Evolutionary conservation across 2,113 vertebrate species (phyloP), one percentile per base, ranked within the genome.

Genomic region (Alouatta palliata): DNA sequence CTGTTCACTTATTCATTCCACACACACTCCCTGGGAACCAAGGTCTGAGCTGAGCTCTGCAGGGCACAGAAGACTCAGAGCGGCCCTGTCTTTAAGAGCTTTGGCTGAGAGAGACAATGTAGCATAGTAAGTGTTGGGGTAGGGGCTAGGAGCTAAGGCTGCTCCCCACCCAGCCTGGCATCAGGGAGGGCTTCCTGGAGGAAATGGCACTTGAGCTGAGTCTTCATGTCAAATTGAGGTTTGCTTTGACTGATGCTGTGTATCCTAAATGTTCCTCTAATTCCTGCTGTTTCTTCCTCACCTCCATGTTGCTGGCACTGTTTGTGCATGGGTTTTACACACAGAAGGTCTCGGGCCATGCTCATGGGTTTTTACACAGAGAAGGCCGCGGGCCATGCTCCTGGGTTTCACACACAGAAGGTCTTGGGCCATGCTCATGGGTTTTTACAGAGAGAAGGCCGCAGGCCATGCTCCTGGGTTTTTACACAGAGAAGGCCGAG

Each of bases 131-230:
- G 47, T 40, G 49, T 58, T 25, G 25, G 25, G 25, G 30, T 14
- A 20, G 3, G 14, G 43, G 43, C 27, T 30, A 16, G 27, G 76
- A 37, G 10, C 61, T 32, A 77, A 73, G 54, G 10, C 4, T 2
- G 32, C 6, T 45, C 43, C 52, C 7, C 35, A 25, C 10, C n/a
- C 54, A 49, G 23, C 12, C 4, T 75, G 75, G 56, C 56, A 30
- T 43, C 94, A 6, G 6, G 70, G 93, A 90, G 86, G 90, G 40
- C 94, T 87, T 93, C 87, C 94, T 61, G 90, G 82, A 95, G 75
- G 94, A 35, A 70, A n/a, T 1, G 5, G 20, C 40, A 16, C 45
- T 4, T 52, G 54, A 25, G 30, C 21, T 27, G 73, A 52, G 10
- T 49, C 70, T 45, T n/a, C 25, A 5, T 19, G 13, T 37, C 70